Conservation (phyloP, 2,888 invertebrate genomes). For the Rhingia campestris region DNA sequence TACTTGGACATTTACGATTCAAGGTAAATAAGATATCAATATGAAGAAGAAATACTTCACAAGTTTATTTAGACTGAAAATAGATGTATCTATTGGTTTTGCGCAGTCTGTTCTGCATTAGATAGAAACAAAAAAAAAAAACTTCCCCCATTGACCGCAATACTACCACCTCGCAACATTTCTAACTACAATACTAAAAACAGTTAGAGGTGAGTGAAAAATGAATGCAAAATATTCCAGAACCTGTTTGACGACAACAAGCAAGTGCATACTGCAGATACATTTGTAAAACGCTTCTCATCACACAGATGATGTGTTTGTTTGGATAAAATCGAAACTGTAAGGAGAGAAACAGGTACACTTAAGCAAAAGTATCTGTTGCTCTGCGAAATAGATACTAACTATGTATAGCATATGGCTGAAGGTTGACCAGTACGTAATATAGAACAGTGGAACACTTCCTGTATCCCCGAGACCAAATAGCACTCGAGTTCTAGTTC, state of each 20-base stretch:
- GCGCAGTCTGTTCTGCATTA: conserved; percentile 22
- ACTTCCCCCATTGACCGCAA: conserved; percentile 10
- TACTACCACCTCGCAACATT: neutral
- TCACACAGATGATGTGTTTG: conserved; percentile 16
- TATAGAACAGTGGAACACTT: conserved; percentile 74
- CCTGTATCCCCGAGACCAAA: conserved; percentile 59
- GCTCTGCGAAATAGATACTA: conserved; percentile 41
- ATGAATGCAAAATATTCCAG: conserved; percentile 9
- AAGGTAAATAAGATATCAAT: conserved; percentile 47
- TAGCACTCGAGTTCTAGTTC: conserved; percentile 21
- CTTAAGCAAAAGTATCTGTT: neutral
- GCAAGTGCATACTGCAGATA: conserved; percentile 22
- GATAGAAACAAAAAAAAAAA: neutral
- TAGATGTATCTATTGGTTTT: conserved; percentile 18
- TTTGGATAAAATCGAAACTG: conserved; percentile 45
- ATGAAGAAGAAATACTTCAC: neutral
- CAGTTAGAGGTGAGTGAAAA: conserved; percentile 32
- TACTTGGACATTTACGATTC: conserved; percentile 29
- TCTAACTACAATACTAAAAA: conserved; percentile 1
- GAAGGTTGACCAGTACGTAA: conserved; percentile 70
- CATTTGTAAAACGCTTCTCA: conserved; percentile 19
- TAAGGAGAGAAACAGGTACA: conserved; percentile 47
- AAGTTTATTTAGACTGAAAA: too few relatives aligned
- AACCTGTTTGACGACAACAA: conserved; percentile 56
- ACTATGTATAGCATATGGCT: conserved; percentile 24